Conservation (phyloP, 2,888 invertebrate genomes). For the Ennomos quercinarius region DNA sequence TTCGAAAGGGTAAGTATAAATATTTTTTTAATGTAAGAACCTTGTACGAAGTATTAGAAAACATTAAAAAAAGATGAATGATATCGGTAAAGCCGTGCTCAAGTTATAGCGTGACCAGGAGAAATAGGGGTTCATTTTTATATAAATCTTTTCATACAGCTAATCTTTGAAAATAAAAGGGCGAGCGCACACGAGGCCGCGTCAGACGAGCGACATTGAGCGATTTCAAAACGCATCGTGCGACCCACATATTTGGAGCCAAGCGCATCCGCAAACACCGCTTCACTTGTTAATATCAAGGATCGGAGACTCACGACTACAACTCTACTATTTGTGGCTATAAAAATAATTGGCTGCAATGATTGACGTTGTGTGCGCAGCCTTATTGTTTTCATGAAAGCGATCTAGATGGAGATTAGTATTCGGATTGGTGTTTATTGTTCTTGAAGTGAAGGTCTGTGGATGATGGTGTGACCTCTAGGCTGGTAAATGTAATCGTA, state of each 20-base stretch:
- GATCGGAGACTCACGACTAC: constrained; percentile 54
- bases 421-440: neutral
- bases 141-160: neutral
- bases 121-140: too few species aligned
- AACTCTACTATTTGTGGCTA: constrained; percentile 24
- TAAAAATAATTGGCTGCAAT: constrained; percentile 31
- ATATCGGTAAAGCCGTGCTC: too few species aligned
- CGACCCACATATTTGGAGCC: constrained; percentile 61
- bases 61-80: too few species aligned
- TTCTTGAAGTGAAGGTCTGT: constrained; percentile 1
- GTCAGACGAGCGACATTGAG: constrained; percentile 60
- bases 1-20: too few species aligned
- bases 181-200: constrained; percentile 47
- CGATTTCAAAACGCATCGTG: constrained; percentile 62
- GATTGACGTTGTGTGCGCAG: constrained; percentile 21
- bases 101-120: too few species aligned
- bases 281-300: constrained; percentile 61
- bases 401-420: constrained; percentile 5
- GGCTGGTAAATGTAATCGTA: too few species aligned
- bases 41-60: too few species aligned
- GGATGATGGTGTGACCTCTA: too few species aligned
- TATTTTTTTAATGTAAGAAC: too few species aligned
- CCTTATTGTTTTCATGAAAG: constrained; percentile 25
- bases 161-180: constrained; percentile 32
- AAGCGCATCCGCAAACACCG: constrained; percentile 54